phyloP scores from a whole-genome alignment of 2,888 invertebrate species.

The Amphipoea oculea region DNA sequence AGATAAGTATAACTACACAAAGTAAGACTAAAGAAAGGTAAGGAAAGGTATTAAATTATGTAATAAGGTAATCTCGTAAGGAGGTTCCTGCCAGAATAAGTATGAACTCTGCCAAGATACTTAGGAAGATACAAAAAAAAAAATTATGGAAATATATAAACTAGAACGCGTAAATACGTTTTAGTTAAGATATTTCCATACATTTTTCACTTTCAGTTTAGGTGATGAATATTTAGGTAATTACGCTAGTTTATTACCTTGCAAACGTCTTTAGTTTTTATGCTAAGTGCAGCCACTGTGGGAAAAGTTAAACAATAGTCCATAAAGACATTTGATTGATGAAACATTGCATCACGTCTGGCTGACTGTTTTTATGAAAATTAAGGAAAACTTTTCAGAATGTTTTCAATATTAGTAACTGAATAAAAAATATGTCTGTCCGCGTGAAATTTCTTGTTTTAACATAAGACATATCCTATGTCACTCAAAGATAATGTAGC shows the following conservation, averaged over 20 bases:
- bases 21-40: not conserved
- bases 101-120: not conserved
- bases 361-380: not conserved
- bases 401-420: not conserved
- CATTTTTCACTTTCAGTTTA: conserved; percentile 9
- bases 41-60: no score
- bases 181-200: not conserved
- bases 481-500: not conserved
- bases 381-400: not conserved
- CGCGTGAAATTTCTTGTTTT: not conserved
- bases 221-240: not conserved
- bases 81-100: not conserved
- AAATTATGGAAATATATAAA: not conserved
- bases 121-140: not conserved
- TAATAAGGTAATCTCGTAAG: no score
- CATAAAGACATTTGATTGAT: conserved; percentile 21
- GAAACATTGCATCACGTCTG: conserved; percentile 32
- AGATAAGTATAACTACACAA: no score
- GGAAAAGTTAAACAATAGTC: conserved; percentile 34
- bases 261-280: conserved; percentile 13
- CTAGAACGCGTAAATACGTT: not conserved
- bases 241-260: not conserved
- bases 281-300: conserved; percentile 5
- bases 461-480: not conserved
- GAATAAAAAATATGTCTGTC: not conserved